Evolutionary conservation across 2,797 vertebrate genomes (phyloP), one percentile per base, ranked within the genome.

Genomic region (Spinibarbus caldwelli): DNA sequence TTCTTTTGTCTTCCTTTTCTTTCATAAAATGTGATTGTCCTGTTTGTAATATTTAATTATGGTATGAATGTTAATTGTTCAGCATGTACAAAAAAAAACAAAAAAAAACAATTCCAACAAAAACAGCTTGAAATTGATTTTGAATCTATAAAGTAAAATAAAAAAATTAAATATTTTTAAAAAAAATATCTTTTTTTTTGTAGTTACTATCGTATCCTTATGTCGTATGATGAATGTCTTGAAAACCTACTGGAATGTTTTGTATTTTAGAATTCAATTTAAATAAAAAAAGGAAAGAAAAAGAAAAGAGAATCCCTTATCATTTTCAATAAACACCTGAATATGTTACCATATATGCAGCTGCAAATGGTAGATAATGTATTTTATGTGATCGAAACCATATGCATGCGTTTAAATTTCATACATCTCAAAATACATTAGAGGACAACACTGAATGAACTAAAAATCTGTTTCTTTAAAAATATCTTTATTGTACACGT

Each of bases 401-500:
- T 14, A 23, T 54, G 29, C 17, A n/a, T 19, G 2, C 14, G 2
- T 68, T 36, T 17, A 59, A 15, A 59, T 49, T 31, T 47, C 26
- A 43, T 41, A 5, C 0, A 71, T 70, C 19, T 19, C 19, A 10
- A 17, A 57, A 34, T 8, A 38, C 23, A 15, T 3, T 36, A 54
- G 2, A 38, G 5, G 4, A 38, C n/a, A 57, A n/a, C 23, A 83
- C 17, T 64, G 14, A 79, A 41, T 52, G 4, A 67, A 47, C 12
- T 19, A 47, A 64, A 54, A 36, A 29, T 21, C 6, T 0, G 17
- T 67, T 71, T 59, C 52, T 64, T 47, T 84, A 87, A 92, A 92
- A 92, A 92, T n/a, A 15, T 73, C 76, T 95, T 96, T 95, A 95
- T 94, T 96, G 88, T 91, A 94, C 92, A 91, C 92, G 90, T 90